Evolutionary conservation across 2,888 invertebrate species (phyloP), one percentile per base, ranked within the genome.

Genomic region (Saturnia japonica): DNA sequence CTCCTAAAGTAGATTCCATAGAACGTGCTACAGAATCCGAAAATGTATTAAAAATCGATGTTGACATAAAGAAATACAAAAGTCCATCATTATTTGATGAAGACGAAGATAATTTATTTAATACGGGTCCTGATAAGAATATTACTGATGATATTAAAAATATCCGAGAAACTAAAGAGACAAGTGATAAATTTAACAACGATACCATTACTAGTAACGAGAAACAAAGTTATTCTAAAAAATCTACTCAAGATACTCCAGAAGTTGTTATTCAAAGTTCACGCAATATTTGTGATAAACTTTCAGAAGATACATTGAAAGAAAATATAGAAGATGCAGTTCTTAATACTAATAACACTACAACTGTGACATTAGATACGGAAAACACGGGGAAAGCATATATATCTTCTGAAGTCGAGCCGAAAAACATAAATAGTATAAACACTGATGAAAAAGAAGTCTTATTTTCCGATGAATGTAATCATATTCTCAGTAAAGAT

Each of bases 81-180:
- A 84, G 80, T 75, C 80, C 82, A 54, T 82, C 83, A 14, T 72
- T 91, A 45, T 90, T 91, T 78, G 88, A 84, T 76, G 88, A 90
- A 70, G 87, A 89, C 64, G 85, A 85, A 71, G 80, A 83, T 67
- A 80, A 81, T 68, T 71, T 86, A 8, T 85, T 86, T 72, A 70
- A 19, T 66, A 67, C 51, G 6, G 40, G 9, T 54, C 14, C 68
- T 57, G 62, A 60, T 25, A 57, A 7, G 2, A 42, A n/a, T 45
- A 16, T 2, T 28, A n/a, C 43, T 28, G 16, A n/a, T 25, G 54
- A 67, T 28, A 40, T 42, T 43, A 25, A 45, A 16, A 70, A 40
- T 42, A 25, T 51, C 28, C 12, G 54, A 9, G 1, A 9, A 8
- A 12, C 11, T 51, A 11, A 28, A 51, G 40, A 64, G n/a, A 1